Percentiles rank a stretch among this genome's conserved stretches.
Conservation (phyloP, 2,797 vertebrate species). For the Schizothorax lantsangensis region DNA sequence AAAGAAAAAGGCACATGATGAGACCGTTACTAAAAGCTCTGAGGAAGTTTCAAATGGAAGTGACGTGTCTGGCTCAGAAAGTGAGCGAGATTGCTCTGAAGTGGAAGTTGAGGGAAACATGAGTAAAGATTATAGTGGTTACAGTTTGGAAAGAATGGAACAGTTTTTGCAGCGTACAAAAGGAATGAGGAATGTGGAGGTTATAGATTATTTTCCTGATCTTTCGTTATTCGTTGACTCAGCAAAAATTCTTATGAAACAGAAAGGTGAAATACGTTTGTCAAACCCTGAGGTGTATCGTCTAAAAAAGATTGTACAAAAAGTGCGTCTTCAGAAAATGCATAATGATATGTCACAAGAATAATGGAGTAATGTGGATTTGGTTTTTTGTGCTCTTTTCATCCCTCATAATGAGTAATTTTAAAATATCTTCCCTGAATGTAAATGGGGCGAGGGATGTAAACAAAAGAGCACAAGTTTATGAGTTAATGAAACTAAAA, state of each 20-base stretch:
- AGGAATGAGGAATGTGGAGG: neutral
- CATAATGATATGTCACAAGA: neutral
- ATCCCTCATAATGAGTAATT: neutral
- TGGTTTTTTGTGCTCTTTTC: neutral
- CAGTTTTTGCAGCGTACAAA: neutral
- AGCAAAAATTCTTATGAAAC: neutral
- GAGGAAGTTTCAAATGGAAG: neutral
- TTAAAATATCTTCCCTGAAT: slow-evolving; percentile 3
- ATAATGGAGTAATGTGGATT: neutral
- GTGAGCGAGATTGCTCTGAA: neutral
- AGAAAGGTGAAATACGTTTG: neutral
- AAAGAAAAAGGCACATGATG: neutral
- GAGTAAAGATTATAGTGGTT: neutral
- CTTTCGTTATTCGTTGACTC: neutral
- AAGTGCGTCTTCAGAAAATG: neutral
- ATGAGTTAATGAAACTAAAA: neutral
- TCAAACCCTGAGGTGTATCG: neutral
- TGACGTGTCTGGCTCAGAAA: neutral
- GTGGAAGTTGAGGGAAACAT: neutral
- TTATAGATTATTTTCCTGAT: neutral
- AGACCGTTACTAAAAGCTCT: neutral
- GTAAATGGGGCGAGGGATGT: neutral
- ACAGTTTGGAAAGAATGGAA: neutral
- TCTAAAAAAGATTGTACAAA: slow-evolving; percentile 9
- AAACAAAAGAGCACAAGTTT: neutral